Evolutionary conservation across 2,797 vertebrate species (phyloP).

Genomic region (Craterocephalus amniculus): DNA sequence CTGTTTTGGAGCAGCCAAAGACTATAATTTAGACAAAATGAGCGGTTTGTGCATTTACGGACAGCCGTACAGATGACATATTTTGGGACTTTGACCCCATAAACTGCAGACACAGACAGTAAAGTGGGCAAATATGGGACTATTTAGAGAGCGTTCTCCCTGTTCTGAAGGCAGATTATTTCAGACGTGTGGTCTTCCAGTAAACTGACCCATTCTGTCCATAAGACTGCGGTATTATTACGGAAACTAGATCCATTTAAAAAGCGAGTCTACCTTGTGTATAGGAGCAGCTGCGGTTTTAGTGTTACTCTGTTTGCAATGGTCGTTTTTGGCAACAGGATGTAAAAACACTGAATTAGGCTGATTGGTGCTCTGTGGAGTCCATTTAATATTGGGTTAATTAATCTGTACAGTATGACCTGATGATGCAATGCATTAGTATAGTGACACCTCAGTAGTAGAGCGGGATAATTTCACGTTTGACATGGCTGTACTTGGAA

Average conservation of each 20-base stretch:
- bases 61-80: constrained; percentile 75
- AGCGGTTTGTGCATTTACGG: constrained; percentile 76
- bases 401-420: neutral
- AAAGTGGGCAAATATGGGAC: constrained; percentile 71
- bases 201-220: constrained; percentile 65
- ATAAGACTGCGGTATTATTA: constrained; percentile 65
- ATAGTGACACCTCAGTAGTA: too few relatives aligned
- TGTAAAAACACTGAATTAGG: constrained; percentile 5
- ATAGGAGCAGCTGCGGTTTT: constrained; percentile 44
- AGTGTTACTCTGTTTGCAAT: constrained; percentile 27
- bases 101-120: constrained; percentile 76
- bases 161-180: constrained; percentile 66
- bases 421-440: neutral
- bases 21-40: constrained; percentile 81
- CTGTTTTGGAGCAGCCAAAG: constrained; percentile 64
- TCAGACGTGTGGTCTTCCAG: constrained; percentile 71
- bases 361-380: too few relatives aligned
- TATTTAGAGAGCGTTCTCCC: constrained; percentile 67
- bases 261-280: constrained; percentile 56
- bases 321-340: constrained; percentile 17
- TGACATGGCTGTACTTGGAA: accelerated
- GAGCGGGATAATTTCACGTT: neutral
- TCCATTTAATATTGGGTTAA: too few relatives aligned
- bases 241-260: constrained; percentile 72
- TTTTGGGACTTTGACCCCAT: constrained; percentile 79